Evolutionary conservation across 1,140 invertebrate species (phyloP), one percentile per base, ranked within the genome.

Genomic region (Drosophila mayri): DNA sequence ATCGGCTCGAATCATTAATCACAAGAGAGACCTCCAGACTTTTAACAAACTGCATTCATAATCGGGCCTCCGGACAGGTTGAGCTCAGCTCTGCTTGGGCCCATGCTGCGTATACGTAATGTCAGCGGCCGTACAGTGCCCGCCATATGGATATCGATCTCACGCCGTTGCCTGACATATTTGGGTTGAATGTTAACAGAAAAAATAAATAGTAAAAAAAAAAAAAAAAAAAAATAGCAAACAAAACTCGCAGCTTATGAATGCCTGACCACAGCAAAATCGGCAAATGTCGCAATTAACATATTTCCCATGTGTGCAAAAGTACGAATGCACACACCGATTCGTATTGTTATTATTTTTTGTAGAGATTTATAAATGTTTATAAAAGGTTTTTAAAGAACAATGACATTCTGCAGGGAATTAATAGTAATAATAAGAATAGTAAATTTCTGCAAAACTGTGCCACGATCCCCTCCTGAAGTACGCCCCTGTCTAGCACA

Each of bases 231-330:
- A n/a, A n/a, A 59, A 71, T 38, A 46, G 20, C 47, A 35, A 49
- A 70, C 62, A 38, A 50, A 57, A 55, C 8, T 55, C 44, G 28
- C 43, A 43, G 58, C 57, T 66, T 50, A 63, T 85, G 44, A 81
- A 85, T 68, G 63, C 63, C 76, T 78, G 52, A 84, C 78, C 82
- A 71, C 68, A 81, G 62, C 67, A 68, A 76, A 86, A 86, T 86
- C 82, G 57, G 82, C 82, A 79, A 86, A 86, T 86, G 78, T 86
- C 75, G 68, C 78, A 86, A 86, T 86, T 86, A 86, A 87, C 82
- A 86, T 86, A 86, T 86, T 76, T 86, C 61, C 47, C 18, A 52
- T 77, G 70, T 71, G 76, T 63, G 57, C 72, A 60, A 25, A 25
- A 73, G 60, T 82, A 75, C 49, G 43, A 66, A 64, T 62, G 32